Evolutionary conservation across 2,113 vertebrate genomes (phyloP).

Genomic region (Anolis carolinensis): DNA sequence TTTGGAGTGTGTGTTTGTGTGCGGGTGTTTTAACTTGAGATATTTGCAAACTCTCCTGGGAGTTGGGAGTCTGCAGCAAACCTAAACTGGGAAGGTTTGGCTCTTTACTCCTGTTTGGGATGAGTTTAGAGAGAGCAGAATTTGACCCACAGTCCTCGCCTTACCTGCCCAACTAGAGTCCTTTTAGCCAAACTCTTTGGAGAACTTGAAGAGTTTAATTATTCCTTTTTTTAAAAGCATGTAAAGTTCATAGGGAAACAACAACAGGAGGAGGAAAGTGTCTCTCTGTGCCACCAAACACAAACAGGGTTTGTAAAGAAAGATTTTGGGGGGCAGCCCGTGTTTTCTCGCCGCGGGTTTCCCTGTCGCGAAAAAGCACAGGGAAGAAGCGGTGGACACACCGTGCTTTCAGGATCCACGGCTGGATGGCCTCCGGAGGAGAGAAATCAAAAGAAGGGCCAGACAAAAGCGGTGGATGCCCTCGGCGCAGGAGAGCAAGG

Average conservation of each 20-base stretch:
- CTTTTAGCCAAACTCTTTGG: constrained; percentile 46
- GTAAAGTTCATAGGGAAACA: neutral
- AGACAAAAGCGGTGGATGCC: constrained; percentile 27
- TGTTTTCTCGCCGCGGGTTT: neutral
- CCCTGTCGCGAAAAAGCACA: neutral
- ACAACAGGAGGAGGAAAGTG: neutral
- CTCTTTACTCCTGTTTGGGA: constrained; percentile 61
- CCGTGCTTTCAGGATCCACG: constrained; percentile 65
- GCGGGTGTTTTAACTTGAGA: constrained; percentile 40
- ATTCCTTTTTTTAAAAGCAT: neutral
- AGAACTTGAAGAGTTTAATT: constrained; percentile 50
- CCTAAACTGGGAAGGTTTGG: constrained; percentile 68
- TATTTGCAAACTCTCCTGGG: constrained; percentile 55
- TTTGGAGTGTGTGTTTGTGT: neutral
- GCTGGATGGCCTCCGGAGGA: constrained; percentile 40
- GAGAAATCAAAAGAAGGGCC: constrained; percentile 69
- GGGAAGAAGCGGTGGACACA: neutral
- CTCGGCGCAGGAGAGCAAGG: constrained; percentile 75
- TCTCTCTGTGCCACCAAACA: neutral
- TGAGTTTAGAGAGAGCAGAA: constrained; percentile 59
- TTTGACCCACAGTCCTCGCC: constrained; percentile 38
- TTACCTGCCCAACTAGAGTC: constrained; percentile 56
- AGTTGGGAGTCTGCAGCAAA: constrained; percentile 61
- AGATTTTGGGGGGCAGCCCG: neutral
- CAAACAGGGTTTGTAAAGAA: neutral